Conservation (phyloP, 2,888 invertebrate species). For the Crioceris asparagi region DNA sequence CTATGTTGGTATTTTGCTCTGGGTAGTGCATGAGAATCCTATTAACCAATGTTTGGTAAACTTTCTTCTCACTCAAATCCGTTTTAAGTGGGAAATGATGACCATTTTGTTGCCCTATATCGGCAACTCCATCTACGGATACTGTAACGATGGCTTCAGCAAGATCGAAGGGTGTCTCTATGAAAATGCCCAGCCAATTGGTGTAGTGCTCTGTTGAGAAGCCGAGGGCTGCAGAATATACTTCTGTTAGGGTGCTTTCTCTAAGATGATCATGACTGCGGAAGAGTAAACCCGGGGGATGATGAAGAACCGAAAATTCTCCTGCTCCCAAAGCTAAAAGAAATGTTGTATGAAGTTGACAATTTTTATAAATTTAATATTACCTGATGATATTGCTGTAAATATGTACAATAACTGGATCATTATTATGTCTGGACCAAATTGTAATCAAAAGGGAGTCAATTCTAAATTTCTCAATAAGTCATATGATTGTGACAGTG, state of each 20-base stretch:
- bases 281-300: constrained; percentile 58
- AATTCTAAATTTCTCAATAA: no score
- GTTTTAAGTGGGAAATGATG: constrained; percentile 47
- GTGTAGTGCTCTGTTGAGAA: constrained; percentile 59
- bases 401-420: no score
- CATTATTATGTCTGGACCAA: no score
- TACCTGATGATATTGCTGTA: no score
- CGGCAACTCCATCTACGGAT: constrained; percentile 56
- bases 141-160: constrained; percentile 63
- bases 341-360: background rate
- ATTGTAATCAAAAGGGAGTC: no score
- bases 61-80: constrained; percentile 53
- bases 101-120: constrained; percentile 42
- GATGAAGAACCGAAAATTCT: constrained; percentile 57
- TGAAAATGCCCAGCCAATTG: constrained; percentile 57
- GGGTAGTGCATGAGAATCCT: constrained; percentile 51
- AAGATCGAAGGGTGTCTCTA: constrained; percentile 59
- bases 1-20: constrained; percentile 48
- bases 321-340: constrained; percentile 46
- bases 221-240: constrained; percentile 61
- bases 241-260: constrained; percentile 57
- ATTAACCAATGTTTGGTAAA: constrained; percentile 46
- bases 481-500: no score
- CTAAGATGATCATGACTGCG: constrained; percentile 51
- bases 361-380: no score